A percentile compares a stretch with the other conserved stretches of the same genome.
Evolutionary conservation across 2,888 invertebrate species (phyloP).

Genomic region (Oxyscelio sp.): DNA sequence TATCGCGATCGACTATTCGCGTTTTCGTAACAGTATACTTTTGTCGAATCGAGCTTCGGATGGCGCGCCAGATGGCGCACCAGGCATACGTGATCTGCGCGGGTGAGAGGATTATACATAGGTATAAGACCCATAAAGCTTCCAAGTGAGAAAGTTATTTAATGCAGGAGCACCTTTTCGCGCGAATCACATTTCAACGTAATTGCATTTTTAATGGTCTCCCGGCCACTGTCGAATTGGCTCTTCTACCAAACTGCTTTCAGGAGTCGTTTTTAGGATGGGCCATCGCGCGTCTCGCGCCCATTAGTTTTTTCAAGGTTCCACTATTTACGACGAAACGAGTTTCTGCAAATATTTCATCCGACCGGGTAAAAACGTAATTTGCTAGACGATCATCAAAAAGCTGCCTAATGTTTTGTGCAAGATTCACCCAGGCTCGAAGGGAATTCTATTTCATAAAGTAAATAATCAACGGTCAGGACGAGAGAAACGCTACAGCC

Average conservation of each 20-base stretch:
- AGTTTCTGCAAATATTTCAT: conserved; percentile 70
- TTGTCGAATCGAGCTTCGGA: no score
- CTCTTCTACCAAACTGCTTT: conserved; percentile 81
- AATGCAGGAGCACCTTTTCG: conserved; percentile 68
- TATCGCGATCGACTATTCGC: conserved; percentile 41
- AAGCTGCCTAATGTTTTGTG: conserved; percentile 14
- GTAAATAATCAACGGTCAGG: no score
- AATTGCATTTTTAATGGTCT: conserved; percentile 85
- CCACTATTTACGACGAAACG: conserved; percentile 59
- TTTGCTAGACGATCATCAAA: conserved; percentile 41
- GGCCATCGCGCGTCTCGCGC: conserved; percentile 52
- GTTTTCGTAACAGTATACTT: conserved; percentile 7
- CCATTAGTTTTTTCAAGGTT: conserved; percentile 66
- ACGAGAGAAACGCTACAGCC: no score
- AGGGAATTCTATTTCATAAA: conserved; percentile 17
- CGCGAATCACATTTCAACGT: conserved; percentile 83
- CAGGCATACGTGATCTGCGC: no score
- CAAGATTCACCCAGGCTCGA: not conserved
- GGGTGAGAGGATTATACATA: no score
- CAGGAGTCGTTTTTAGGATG: conserved; percentile 79
- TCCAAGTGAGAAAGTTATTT: conserved; percentile 71
- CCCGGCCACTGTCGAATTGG: conserved; percentile 82
- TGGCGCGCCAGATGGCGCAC: no score
- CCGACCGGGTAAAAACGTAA: conserved; percentile 42
- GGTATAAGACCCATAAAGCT: conserved; percentile 62